Evolutionary conservation across 2,888 invertebrate species (phyloP).

Genomic region (Andrena chrysosceles): DNA sequence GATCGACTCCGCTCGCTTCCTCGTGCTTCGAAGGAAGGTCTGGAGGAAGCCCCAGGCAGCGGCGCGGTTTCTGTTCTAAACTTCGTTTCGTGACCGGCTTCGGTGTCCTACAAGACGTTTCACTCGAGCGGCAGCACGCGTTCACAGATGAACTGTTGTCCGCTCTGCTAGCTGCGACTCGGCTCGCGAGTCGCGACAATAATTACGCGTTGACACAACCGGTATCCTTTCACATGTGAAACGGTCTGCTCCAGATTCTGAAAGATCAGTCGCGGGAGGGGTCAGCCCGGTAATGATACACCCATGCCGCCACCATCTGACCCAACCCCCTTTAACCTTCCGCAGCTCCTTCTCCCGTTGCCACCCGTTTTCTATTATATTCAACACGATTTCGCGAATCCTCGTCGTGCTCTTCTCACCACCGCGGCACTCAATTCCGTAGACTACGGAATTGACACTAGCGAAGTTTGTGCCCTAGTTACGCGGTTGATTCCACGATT

Average conservation of each 20-base stretch:
- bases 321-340: constrained; percentile 69
- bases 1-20: constrained; percentile 26
- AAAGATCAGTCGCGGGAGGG: constrained; percentile 80
- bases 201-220: constrained; percentile 75
- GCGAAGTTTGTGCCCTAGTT: too few relatives aligned
- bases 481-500: too few relatives aligned
- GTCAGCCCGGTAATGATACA: constrained; percentile 77
- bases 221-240: constrained; percentile 82
- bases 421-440: neutral
- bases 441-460: neutral
- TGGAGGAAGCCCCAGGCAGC: constrained; percentile 61
- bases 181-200: constrained; percentile 74
- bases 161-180: constrained; percentile 46
- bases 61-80: constrained; percentile 66
- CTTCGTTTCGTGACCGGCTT: constrained; percentile 74
- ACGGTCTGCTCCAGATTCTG: constrained; percentile 80
- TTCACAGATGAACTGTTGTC: constrained; percentile 74
- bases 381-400: constrained; percentile 56
- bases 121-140: constrained; percentile 62
- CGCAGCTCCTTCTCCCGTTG: constrained; percentile 37
- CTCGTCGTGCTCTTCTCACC: constrained; percentile 12
- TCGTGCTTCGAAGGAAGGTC: constrained; percentile 45
- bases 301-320: constrained; percentile 72
- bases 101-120: constrained; percentile 74
- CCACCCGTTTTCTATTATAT: constrained; percentile 39